Percentiles rank a stretch among this genome's conserved stretches.
phyloP scores from a whole-genome alignment of 2,113 vertebrate genomes.

The Steatornis caripensis region DNA sequence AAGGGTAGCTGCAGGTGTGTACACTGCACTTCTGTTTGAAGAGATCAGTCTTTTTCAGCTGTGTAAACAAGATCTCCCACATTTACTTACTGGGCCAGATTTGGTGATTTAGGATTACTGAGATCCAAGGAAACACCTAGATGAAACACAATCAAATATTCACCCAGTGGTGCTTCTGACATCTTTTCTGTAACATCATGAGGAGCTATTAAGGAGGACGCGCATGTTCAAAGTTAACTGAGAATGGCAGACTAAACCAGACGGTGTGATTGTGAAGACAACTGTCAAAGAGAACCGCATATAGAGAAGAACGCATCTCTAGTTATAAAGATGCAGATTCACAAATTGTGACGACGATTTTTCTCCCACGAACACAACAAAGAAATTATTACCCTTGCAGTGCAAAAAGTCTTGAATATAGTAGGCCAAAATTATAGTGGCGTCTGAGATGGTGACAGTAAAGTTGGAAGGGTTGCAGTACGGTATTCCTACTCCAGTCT shows the following conservation, averaged over 20 bases:
- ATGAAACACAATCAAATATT: background rate
- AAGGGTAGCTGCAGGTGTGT: background rate
- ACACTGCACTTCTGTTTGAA: background rate
- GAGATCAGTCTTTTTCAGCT: background rate
- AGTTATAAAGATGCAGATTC: background rate
- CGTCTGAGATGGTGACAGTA: background rate
- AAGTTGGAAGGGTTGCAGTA: background rate
- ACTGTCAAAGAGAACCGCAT: background rate
- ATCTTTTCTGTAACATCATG: background rate
- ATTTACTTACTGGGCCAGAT: background rate
- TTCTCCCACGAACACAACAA: background rate
- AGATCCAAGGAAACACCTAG: background rate
- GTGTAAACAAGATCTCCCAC: background rate
- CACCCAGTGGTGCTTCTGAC: background rate
- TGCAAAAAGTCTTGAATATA: background rate
- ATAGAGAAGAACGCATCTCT: background rate
- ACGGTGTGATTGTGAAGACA: background rate
- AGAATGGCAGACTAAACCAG: background rate
- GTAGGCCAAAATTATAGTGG: rapidly evolving
- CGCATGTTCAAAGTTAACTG: rapidly evolving
- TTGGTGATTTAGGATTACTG: background rate
- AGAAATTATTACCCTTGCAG: background rate
- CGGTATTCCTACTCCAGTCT: background rate
- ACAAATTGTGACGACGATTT: background rate
- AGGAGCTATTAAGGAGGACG: background rate